Percentiles rank a stretch among this genome's conserved stretches.
Evolutionary conservation across 2,888 invertebrate genomes (phyloP).

Genomic region (Trachelus tabidus): DNA sequence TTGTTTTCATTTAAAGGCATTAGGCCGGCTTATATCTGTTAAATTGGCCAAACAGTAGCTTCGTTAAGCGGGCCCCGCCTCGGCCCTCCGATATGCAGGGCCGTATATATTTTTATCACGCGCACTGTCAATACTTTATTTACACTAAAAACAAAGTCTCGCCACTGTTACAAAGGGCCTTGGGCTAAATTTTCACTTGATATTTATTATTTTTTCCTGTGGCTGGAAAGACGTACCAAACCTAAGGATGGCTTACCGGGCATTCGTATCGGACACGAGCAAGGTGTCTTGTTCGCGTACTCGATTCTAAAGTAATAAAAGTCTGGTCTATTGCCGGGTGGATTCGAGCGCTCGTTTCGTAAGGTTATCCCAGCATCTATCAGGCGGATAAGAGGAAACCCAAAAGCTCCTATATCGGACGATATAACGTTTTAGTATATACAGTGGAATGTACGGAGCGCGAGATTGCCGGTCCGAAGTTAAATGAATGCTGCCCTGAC

Average conservation of each 20-base stretch:
- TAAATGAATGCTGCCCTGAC: conserved; percentile 49
- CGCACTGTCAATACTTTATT: neutral
- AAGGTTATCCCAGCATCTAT: neutral
- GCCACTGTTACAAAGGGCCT: neutral
- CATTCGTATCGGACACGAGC: neutral
- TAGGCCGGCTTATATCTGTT: conserved; percentile 40
- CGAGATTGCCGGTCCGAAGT: conserved; percentile 24
- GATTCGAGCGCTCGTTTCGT: neutral
- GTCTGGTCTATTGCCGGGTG: neutral
- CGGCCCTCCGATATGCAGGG: neutral
- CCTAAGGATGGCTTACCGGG: neutral
- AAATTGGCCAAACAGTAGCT: conserved; percentile 34
- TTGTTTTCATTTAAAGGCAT: conserved; percentile 52
- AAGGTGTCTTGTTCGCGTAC: neutral
- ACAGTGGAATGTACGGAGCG: neutral
- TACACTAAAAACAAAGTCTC: too few relatives aligned
- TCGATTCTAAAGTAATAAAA: neutral
- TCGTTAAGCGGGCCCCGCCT: conserved; percentile 28
- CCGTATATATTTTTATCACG: conserved; percentile 1
- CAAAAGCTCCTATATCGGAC: neutral
- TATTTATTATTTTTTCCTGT: neutral
- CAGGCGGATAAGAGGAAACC: neutral
- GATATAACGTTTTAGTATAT: neutral
- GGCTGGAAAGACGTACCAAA: neutral
- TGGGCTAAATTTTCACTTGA: neutral